phyloP scores from a whole-genome alignment of 2,888 invertebrate species.

The Atrina japonica region DNA sequence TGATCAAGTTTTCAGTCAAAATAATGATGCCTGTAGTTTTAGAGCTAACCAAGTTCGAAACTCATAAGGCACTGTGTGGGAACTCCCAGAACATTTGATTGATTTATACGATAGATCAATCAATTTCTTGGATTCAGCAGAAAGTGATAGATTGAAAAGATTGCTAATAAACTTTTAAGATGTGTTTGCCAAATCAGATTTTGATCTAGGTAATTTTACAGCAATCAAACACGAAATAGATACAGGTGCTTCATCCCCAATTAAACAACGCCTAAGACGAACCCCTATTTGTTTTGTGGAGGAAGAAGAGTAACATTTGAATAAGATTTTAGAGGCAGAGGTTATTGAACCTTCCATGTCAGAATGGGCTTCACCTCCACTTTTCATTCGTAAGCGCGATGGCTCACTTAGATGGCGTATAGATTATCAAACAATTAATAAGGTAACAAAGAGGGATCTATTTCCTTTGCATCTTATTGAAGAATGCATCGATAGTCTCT shows the following conservation, averaged over 20 bases:
- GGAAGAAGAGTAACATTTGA: background rate
- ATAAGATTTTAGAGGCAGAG: background rate
- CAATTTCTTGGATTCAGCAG: too few species aligned
- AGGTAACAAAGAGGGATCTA: conserved; percentile 1
- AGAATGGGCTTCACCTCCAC: conserved; percentile 6
- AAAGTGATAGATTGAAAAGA: background rate
- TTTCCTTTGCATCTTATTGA: too few species aligned
- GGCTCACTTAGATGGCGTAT: conserved; percentile 10
- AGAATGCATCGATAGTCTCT: background rate
- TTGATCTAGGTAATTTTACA: conserved; percentile 36
- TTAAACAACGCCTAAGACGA: too few species aligned
- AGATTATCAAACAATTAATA: background rate
- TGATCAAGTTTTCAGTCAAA: too few species aligned
- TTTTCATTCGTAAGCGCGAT: conserved; percentile 6
- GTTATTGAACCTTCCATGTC: conserved; percentile 14
- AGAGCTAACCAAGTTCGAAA: too few species aligned
- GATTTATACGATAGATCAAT: too few species aligned
- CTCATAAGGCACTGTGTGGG: background rate
- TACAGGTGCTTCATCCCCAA: conserved; percentile 13
- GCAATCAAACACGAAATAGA: conserved; percentile 38
- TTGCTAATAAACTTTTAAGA: conserved; percentile 24
- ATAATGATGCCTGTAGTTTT: too few species aligned
- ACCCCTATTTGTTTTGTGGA: too few species aligned
- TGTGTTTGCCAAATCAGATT: conserved; percentile 36
- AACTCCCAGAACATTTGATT: background rate